Evolutionary conservation across 1,140 invertebrate genomes (phyloP), one percentile per base, ranked within the genome.

Genomic region (Nebria ingens): DNA sequence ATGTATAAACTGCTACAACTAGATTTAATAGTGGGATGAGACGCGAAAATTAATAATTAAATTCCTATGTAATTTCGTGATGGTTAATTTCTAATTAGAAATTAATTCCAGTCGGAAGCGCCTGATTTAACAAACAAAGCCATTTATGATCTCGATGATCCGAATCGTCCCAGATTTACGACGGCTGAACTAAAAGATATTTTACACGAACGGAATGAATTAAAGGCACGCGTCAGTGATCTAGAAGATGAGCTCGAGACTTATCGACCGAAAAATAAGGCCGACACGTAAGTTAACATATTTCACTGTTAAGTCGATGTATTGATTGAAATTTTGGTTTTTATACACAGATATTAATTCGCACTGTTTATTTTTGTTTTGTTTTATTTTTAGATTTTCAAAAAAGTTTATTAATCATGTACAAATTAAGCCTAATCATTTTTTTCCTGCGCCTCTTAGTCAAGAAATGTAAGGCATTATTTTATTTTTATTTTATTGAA

Each of bases 121-220:
- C 70, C 78, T 2, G 77, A 84, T 62, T 68, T 82, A 20, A 77
- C 75, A 23, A 79, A 81, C 59, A 80, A 80, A 62, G 74, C 75
- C 2, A 71, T 85, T 11, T 85, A 83, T 61, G 82, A 85, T 67
- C 66, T 82, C 42, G 85, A 90, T 64, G 88, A 91, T 73, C 86
- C 89, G 0, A 85, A 92, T 63, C 76, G 86, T 62, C 91, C 92
- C 9, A 78, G 90, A 52, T 97, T 96, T 70, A 95, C 93, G 6
- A 86, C 93, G 23, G 79, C 83, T 29, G 93, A 97, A 70, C 74
- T 97, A 3, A 78, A 83, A 58, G 88, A 90, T 65, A 91, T 96
- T 61, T 74, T 95, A 9, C 83, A 89, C 65, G 91, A 95, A 72
- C 76, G 91, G 60, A 93, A 95, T 69, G 86, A 91, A 70, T 73